Conservation (phyloP, 2,888 invertebrate genomes). For the Helobdella robusta region DNA sequence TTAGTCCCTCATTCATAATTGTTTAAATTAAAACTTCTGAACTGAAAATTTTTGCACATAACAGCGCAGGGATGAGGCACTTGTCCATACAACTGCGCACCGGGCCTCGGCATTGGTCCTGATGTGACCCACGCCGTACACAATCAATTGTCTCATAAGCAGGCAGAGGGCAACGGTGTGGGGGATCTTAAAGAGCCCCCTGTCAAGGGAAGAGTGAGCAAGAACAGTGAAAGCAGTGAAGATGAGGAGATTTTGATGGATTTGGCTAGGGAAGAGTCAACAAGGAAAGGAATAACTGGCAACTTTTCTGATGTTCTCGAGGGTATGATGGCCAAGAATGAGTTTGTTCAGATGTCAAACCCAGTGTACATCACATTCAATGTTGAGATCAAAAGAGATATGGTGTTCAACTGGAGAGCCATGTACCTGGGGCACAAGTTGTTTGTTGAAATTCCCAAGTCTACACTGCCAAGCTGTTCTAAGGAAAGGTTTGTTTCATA, state of each 20-base stretch:
- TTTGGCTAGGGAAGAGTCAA: not conserved
- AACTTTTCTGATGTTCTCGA: conserved; percentile 17
- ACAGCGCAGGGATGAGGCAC: conserved; percentile 37
- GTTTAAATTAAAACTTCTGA: not conserved
- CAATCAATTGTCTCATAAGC: conserved; percentile 46
- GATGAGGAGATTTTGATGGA: not conserved
- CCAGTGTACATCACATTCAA: conserved; percentile 62
- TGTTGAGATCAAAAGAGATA: conserved; percentile 61
- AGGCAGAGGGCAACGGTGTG: conserved; percentile 65
- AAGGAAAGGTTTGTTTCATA: conserved; percentile 64
- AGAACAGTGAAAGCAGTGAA: conserved; percentile 17
- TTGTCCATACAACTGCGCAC: conserved; percentile 76
- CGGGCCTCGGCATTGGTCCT: conserved; percentile 99
- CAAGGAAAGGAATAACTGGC: not conserved
- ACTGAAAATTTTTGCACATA: not conserved
- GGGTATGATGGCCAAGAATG: conserved; percentile 37
- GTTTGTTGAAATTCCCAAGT: conserved; percentile 78
- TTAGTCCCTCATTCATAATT: too few species aligned
- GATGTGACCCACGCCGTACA: conserved; percentile 85
- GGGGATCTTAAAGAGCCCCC: conserved; percentile 63
- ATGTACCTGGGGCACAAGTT: conserved; percentile 65
- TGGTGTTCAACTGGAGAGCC: conserved; percentile 66
- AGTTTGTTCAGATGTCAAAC: conserved; percentile 36
- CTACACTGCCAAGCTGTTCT: conserved; percentile 77
- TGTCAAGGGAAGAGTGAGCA: conserved; percentile 49